Base-by-base conservation (phyloP, 2,113 vertebrate species). In the Lutjanus erythropterus region DNA sequence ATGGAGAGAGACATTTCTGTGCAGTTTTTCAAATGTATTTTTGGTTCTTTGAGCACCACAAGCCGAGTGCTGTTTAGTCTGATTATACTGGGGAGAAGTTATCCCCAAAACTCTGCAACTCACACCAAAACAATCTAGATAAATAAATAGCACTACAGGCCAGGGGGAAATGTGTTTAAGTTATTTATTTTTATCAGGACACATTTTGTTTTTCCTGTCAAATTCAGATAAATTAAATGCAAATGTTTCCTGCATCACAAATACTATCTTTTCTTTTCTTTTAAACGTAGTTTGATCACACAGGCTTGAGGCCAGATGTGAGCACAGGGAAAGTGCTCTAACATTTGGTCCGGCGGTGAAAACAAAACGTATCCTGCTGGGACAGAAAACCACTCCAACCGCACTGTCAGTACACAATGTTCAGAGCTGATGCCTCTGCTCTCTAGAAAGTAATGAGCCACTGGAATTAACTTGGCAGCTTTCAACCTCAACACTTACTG, bases 391-490 rank as follows among this genome's bases (percentile, higher is more conserved):
- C 50, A 3, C 76, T 59, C n/a, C n/a, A 1, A 53, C 75, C 71
- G 3, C 74, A 61, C 3, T 23, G 23, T 64, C 58, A 15, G 64
- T 2, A 33, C 75, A 75, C 49, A 23, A 4, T 35, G 71, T 41
- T 37, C 37, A 46, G 35, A 61, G 18, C 46, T 23, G 60, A 78
- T 39, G 53, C 60, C 37, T 58, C 12, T 2, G 6, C 37, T 35
- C 18, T 6, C 71, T 73, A n/a, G 47, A 66, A 80, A 60, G 72
- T 29, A 83, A 49, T 62, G 49, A 76, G 76, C 68, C 27, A 44
- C 55, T 65, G 66, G 68, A 85, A 68, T 39, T 44, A 72, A 59
- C 52, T 46, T 31, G 15, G 37, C 59, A 70, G 50, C 60, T 29
- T 62, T 66, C 35, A 31, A 6, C 25, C 46, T 49, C 23, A 42